Conservation (phyloP, 2,113 vertebrate genomes). For the Dasyurus viverrinus region DNA sequence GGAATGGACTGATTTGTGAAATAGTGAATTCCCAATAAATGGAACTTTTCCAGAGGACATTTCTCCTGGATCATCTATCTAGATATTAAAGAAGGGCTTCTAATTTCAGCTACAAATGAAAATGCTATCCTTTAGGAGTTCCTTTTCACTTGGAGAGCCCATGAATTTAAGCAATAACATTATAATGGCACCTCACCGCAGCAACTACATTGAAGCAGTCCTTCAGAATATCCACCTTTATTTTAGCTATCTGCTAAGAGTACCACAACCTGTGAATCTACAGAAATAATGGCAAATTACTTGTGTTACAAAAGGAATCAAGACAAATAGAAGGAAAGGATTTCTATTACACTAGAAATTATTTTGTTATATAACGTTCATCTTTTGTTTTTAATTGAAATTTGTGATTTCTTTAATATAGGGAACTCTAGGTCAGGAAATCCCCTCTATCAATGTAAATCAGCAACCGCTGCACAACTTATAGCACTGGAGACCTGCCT, state of each 20-base stretch:
- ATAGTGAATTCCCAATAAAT: neutral
- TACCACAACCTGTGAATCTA: neutral
- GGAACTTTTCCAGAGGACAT: neutral
- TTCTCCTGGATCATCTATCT: neutral
- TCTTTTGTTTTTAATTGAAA: neutral
- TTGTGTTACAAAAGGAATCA: neutral
- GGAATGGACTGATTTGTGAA: neutral
- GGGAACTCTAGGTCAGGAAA: neutral
- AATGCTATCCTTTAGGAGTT: neutral
- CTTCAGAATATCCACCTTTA: neutral
- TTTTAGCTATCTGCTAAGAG: neutral
- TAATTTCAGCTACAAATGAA: neutral
- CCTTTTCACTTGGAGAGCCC: neutral
- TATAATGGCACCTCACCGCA: neutral
- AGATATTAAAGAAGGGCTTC: neutral
- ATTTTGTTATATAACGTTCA: neutral
- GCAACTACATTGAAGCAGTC: neutral
- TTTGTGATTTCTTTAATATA: neutral
- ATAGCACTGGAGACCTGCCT: neutral
- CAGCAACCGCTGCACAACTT: neutral
- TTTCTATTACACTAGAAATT: neutral
- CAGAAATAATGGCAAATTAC: neutral
- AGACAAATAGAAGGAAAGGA: neutral
- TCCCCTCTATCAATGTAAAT: neutral
- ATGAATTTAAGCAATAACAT: neutral